Evolutionary conservation across 1,140 invertebrate genomes (phyloP).

Genomic region (Rhynchophorus ferrugineus): DNA sequence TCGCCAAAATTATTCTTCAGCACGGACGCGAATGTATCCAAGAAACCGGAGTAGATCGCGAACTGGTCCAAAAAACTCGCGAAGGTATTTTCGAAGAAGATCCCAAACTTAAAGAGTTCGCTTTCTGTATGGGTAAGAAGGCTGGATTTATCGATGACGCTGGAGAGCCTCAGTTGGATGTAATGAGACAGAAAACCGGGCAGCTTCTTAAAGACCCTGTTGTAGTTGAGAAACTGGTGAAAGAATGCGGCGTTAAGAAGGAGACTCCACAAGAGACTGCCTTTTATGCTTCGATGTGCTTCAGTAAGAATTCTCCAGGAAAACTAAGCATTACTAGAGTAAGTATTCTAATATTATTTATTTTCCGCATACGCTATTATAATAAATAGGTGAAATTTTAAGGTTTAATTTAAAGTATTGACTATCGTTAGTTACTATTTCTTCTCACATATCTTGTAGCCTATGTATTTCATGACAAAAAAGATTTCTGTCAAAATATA

Average conservation of each 20-base stretch:
- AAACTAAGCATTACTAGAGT: constrained; percentile 1
- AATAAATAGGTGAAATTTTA: background rate
- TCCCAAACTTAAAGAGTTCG: constrained; percentile 39
- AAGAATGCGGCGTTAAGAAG: constrained; percentile 40
- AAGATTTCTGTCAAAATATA: no score
- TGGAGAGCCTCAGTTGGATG: constrained; percentile 39
- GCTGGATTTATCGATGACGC: constrained; percentile 37
- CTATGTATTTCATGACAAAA: no score
- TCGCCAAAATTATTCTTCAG: background rate
- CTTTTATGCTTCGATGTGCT: constrained; percentile 43
- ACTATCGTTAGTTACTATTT: no score
- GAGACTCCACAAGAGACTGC: constrained; percentile 41
- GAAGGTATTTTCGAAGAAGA: constrained; percentile 14
- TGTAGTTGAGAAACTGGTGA: constrained; percentile 36
- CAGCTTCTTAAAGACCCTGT: constrained; percentile 37
- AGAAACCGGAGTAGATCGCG: constrained; percentile 13
- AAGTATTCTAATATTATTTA: background rate
- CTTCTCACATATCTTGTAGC: no score
- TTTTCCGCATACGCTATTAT: background rate
- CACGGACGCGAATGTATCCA: constrained; percentile 7
- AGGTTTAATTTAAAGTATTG: no score
- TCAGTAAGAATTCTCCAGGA: constrained; percentile 23
- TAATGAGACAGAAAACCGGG: constrained; percentile 33
- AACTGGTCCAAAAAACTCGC: constrained; percentile 7
- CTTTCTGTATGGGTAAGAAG: constrained; percentile 42